Conservation (phyloP, 1,140 invertebrate genomes). For the Conus betulinus region DNA sequence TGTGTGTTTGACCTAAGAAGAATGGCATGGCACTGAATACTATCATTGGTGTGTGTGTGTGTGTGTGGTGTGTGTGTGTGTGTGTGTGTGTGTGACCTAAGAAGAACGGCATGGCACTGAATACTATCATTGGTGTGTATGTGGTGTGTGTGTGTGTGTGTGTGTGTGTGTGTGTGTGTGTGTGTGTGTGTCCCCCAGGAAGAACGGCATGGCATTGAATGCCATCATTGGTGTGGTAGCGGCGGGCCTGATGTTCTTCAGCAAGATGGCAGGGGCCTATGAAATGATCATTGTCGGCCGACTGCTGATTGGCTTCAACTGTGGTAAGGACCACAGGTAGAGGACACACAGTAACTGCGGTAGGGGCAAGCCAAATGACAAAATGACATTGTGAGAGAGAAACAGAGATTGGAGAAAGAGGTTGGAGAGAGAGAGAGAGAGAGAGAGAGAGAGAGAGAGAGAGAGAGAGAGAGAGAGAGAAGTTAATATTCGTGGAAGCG, state of each 20-base stretch:
- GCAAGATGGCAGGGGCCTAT: slow-evolving; percentile 93
- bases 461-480: too few relatives aligned
- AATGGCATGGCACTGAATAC: too few relatives aligned
- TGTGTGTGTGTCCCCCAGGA: too few relatives aligned
- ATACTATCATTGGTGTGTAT: background rate
- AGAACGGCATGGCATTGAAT: slow-evolving; percentile 95
- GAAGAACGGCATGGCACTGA: slow-evolving; percentile 79
- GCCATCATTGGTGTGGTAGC: slow-evolving; percentile 95
- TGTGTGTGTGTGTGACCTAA: slow-evolving; percentile 76
- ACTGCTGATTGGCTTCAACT: slow-evolving; percentile 93
- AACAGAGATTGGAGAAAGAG: too few relatives aligned
- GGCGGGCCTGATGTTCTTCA: slow-evolving; percentile 95
- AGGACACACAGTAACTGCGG: too few relatives aligned
- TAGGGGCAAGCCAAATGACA: too few relatives aligned
- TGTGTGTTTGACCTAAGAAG: too few relatives aligned
- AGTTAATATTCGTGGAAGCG: too few relatives aligned
- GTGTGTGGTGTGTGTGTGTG: slow-evolving; percentile 6
- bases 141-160: background rate
- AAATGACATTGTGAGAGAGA: too few relatives aligned
- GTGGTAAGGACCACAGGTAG: slow-evolving; percentile 54
- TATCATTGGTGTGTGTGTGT: background rate
- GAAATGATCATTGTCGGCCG: slow-evolving; percentile 98
- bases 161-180: slow-evolving; percentile 16
- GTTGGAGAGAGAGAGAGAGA: too few relatives aligned
- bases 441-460: too few relatives aligned